Percentiles rank a stretch among this genome's conserved stretches.
Evolutionary conservation across 2,113 vertebrate genomes (phyloP).

Genomic region (Apus apus): DNA sequence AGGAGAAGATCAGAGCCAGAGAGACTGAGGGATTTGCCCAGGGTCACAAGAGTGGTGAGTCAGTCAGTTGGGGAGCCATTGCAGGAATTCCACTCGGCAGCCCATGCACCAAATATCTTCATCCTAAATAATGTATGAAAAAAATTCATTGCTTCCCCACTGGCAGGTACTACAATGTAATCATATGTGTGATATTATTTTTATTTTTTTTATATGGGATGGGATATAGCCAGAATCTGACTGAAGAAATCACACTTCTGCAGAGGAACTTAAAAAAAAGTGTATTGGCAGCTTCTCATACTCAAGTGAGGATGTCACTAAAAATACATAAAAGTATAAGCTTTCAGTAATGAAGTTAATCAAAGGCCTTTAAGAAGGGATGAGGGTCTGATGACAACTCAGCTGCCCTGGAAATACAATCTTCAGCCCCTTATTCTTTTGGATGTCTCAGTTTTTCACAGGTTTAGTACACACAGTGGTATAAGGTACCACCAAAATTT

Average conservation of each 20-base stretch:
- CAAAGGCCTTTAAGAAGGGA: neutral
- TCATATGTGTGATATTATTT: constrained; percentile 12
- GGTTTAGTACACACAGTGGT: neutral
- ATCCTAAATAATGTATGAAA: neutral
- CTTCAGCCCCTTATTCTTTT: neutral
- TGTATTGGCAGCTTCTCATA: neutral
- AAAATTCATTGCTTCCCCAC: neutral
- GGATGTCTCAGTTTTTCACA: neutral
- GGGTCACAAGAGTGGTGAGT: neutral
- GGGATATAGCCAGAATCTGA: neutral
- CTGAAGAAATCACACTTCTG: constrained; percentile 10
- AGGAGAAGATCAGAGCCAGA: neutral
- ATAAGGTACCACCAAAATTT: neutral
- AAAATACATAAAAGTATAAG: neutral
- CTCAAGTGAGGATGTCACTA: neutral
- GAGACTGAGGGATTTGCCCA: neutral
- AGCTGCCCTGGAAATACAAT: neutral
- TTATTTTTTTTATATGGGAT: neutral
- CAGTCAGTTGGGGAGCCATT: neutral
- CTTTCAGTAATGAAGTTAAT: neutral
- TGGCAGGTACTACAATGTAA: neutral
- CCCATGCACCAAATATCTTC: neutral
- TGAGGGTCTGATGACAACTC: neutral
- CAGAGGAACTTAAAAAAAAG: neutral
- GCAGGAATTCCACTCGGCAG: neutral